phyloP scores from a whole-genome alignment of 2,113 vertebrate genomes.

The Sylvietta virens region DNA sequence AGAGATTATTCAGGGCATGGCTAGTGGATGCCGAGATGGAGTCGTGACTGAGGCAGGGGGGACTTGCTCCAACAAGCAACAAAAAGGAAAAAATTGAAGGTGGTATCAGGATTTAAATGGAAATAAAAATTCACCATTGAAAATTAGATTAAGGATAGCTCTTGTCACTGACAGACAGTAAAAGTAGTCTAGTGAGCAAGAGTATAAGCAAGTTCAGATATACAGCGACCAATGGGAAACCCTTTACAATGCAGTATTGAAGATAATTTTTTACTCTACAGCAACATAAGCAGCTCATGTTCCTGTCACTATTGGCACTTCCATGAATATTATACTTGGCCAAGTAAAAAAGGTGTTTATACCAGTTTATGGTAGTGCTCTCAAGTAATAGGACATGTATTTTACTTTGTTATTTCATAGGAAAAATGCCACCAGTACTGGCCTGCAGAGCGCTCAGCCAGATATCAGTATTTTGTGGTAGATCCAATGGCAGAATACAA shows the following conservation, averaged over 20 bases:
- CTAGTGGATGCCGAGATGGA: not conserved
- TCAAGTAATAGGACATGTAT: not conserved
- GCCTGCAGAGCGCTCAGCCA: conserved; percentile 96
- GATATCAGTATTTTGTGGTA: conserved; percentile 99
- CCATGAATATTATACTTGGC: not conserved
- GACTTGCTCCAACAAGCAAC: not conserved
- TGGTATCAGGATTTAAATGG: not conserved
- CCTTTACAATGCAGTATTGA: not conserved
- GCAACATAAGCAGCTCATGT: not conserved
- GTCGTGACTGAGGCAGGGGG: not conserved
- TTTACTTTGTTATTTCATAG: conserved; percentile 61
- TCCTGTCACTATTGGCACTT: not conserved
- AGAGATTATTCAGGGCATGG: not conserved
- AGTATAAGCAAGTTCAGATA: not conserved
- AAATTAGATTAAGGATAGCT: not conserved
- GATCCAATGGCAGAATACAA: conserved; percentile 99
- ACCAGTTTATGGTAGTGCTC: not conserved
- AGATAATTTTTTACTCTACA: not conserved
- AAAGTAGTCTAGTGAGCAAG: not conserved
- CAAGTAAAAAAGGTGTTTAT: not conserved
- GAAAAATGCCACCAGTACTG: conserved; percentile 99
- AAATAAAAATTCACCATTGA: not conserved
- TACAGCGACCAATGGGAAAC: rapidly evolving
- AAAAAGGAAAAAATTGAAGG: not conserved
- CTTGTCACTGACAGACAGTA: not conserved